Base-by-base conservation (phyloP, 2,888 invertebrate species). In the Troglohyphantes excavatus region DNA sequence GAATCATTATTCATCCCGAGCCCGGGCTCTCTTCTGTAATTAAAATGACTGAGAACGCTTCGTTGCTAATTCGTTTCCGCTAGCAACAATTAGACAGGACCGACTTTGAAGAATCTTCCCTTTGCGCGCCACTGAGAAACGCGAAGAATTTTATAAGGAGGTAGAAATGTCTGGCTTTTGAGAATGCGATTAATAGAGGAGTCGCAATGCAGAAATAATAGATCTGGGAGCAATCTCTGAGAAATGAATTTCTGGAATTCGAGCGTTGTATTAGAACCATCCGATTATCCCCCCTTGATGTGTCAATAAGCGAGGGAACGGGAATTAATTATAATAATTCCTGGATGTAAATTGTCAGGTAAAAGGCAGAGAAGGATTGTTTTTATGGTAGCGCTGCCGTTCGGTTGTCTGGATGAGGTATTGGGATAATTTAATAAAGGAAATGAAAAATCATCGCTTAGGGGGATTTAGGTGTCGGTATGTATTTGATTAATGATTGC, bases 91-190 rank as follows among this genome's bases (percentile, higher is more conserved):
- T 78, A 78, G 65, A 43, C 39, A 33, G 33, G 53, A 9, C n/a
- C 13, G 53, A 53, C 29, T 76, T 61, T 76, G 61, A 76, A 76
- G 75, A 76, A 76, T 76, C n/a, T 26, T 23, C 27, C 61, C 59
- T 33, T 26, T n/a, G 68, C 19, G 21, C 21, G 68, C 53, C 21
- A 39, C 72, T 11, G 82, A 21, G 29, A 72, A 23, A 70, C 29
- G 68, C 21, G 70, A 53, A 53, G 82, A 82, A 82, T 82, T 82
- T 82, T 82, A 82, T 72, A 82, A 70, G 72, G 68, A 53, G 29
- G 27, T 23, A 21, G 72, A 72, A 72, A 11, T 29, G 17, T 29
- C 9, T 6, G 19, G 6, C 72, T 72, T 76, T 72, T 39, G 61
- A 63, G 27, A 53, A 39, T 63, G 43, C 43, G 81, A 81, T 81